Conservation (phyloP, 2,797 vertebrate species). For the Anolis apletophallus region DNA sequence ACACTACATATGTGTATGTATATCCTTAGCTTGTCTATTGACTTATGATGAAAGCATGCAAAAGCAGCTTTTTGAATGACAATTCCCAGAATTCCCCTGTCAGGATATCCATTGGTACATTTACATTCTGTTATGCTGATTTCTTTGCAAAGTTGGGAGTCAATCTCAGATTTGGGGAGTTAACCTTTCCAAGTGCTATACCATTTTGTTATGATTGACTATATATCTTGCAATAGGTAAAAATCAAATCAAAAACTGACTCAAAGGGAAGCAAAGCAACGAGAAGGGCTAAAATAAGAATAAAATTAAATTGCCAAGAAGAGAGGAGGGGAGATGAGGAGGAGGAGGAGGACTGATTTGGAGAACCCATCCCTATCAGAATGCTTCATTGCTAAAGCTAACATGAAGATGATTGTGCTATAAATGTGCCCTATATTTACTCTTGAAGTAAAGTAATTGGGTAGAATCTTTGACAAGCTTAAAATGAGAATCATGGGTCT, state of each 20-base stretch:
- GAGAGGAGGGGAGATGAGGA: background rate
- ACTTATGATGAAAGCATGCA: background rate
- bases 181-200: background rate
- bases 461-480: conserved; percentile 15
- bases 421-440: conserved; percentile 11
- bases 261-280: background rate
- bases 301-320: background rate
- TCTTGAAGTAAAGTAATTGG: conserved; percentile 13
- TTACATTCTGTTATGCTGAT: no score
- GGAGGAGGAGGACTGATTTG: background rate
- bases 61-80: background rate
- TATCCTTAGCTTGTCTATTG: no score
- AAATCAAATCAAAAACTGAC: background rate
- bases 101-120: no score
- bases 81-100: background rate
- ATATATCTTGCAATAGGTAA: background rate
- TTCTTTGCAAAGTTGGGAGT: no score
- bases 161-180: no score
- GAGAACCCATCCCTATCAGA: background rate
- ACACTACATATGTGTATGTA: background rate
- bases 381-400: conserved; percentile 14
- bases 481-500: background rate
- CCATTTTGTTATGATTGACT: background rate
- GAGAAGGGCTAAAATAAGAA: background rate
- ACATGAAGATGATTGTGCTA: background rate